Conservation (phyloP, 2,888 invertebrate genomes). For the Heteropelma amictum region DNA sequence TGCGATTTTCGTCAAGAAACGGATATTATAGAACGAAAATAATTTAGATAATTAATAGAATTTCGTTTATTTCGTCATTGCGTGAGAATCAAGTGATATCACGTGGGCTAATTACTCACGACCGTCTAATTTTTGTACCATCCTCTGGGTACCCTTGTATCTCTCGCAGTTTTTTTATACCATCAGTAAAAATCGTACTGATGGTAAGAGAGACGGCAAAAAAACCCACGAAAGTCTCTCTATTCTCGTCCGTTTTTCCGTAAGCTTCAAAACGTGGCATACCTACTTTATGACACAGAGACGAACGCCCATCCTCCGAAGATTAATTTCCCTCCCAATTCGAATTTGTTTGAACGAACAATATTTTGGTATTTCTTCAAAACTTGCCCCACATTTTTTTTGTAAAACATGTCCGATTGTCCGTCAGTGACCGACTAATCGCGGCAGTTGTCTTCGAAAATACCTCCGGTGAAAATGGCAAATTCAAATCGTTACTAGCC, state of each 20-base stretch:
- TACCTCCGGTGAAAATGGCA: too few relatives aligned
- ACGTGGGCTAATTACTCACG: background rate
- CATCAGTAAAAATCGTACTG: background rate
- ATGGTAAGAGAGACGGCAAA: background rate
- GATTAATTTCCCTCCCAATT: background rate
- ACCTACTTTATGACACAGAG: slow-evolving; percentile 2
- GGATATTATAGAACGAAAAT: background rate
- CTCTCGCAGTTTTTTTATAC: background rate
- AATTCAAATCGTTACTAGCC: too few relatives aligned
- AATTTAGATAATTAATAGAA: background rate
- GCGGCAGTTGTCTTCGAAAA: too few relatives aligned
- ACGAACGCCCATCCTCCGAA: background rate
- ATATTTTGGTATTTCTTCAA: background rate
- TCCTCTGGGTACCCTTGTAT: background rate
- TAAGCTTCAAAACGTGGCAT: slow-evolving; percentile 14
- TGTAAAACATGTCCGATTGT: too few relatives aligned
- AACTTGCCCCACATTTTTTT: background rate
- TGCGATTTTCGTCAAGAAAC: background rate
- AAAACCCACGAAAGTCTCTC: too few relatives aligned
- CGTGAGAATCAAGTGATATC: background rate
- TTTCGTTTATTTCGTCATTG: background rate
- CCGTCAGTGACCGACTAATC: too few relatives aligned
- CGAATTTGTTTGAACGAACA: background rate
- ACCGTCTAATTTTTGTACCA: background rate
- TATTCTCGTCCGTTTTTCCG: slow-evolving; percentile 4